Conservation (phyloP, 1,140 invertebrate genomes). For the Dinothrombium tinctorium region DNA sequence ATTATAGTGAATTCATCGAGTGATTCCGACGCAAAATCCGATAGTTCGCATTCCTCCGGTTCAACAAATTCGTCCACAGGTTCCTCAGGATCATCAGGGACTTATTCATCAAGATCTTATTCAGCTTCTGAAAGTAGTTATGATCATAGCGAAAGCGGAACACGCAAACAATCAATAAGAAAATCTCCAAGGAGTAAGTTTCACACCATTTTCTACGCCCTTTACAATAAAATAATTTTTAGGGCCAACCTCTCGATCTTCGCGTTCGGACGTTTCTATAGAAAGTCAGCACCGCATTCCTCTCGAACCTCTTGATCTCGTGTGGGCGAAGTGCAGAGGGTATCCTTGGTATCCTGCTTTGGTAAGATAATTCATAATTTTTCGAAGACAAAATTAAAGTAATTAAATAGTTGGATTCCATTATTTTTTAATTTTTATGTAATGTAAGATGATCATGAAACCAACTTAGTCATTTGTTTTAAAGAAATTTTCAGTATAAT, state of each 20-base stretch:
- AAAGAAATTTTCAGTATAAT: no score
- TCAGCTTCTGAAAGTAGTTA: no score
- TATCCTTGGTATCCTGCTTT: constrained; percentile 92
- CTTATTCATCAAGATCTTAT: no score
- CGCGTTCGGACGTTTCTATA: constrained; percentile 11
- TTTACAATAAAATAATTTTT: background rate
- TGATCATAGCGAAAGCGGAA: no score
- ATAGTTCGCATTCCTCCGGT: constrained; percentile 1
- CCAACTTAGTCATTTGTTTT: no score
- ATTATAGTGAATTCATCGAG: constrained; percentile 1
- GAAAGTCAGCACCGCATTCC: constrained; percentile 16
- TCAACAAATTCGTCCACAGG: constrained; percentile 1
- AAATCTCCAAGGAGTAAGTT: no score
- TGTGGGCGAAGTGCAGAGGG: constrained; percentile 88
- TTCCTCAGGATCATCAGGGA: background rate
- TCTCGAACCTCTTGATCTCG: constrained; percentile 59
- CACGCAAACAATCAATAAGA: no score
- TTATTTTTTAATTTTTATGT: no score
- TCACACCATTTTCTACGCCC: background rate
- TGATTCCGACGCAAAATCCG: constrained; percentile 3
- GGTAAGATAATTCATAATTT: constrained; percentile 20
- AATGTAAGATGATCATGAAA: no score
- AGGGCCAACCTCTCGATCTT: constrained; percentile 6
- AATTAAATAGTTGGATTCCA: no score
- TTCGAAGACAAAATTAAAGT: no score